Base-by-base conservation (phyloP, 2,888 invertebrate species). In the Bibio marci region DNA sequence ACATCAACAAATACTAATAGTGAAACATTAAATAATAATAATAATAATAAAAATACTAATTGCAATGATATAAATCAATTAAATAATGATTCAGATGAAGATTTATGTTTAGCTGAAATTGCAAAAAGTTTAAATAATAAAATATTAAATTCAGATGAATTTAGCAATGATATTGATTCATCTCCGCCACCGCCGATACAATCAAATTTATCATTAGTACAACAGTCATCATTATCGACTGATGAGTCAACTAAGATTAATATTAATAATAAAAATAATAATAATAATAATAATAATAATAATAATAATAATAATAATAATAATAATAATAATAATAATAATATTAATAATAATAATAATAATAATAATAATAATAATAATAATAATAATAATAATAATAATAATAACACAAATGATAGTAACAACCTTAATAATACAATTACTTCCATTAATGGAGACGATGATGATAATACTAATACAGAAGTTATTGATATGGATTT, bases 401-500 rank as follows among this genome's bases (percentile, higher is more conserved):
- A 4, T 6, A 4, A 4, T 4, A 22, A 22, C 8, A 22, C 4
- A 6, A 22, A 8, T 8, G 8, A 22, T 8, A 8, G 4, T 4
- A 22, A 4, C 4, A 22, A 22, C 22, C 4, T 6, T 8, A 22
- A 6, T 22, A 8, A 22, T 6, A 8, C 4, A 6, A 22, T 6
- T 22, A 22, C 4, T 22, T 12, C n/a, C 6, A 12, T 28, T 28
- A 25, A 25, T 1, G 55, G 54, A 35, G 57, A 58, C 41, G 56
- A 56, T 41, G 59, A 59, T 40, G 61, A 61, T 47, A 30, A 39
- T 22, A 62, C 62, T 3, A 60, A 62, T 32, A 62, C 61, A 0
- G 62, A 62, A 44, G 48, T 62, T 2, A 55, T 59, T 47, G 62
- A 62, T 44, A 59, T 61, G 61, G 62, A 62, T 46, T 46, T 62